Conservation (phyloP, 30 jellyfish, hydroid and myxozoan species). For the Catostylus mosaicus region DNA sequence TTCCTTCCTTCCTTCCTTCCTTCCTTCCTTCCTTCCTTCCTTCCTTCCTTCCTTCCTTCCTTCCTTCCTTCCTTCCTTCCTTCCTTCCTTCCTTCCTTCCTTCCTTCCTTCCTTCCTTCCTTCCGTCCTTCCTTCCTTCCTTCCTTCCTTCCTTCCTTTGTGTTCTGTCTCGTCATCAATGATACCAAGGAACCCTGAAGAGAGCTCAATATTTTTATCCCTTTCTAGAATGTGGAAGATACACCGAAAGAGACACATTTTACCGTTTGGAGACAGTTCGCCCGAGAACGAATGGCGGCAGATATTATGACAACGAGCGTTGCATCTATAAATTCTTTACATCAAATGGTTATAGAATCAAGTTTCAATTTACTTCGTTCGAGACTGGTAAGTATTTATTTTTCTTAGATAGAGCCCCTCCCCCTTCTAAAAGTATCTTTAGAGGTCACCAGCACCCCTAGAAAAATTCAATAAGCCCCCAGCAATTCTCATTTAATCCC, state of each 20-base stretch:
- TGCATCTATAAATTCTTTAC: background rate
- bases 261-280: too few relatives aligned
- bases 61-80: background rate
- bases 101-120: conserved; percentile 5
- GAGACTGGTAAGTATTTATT: background rate
- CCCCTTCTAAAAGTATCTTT: too few relatives aligned
- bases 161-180: background rate
- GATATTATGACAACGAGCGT: conserved; percentile 8
- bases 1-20: background rate
- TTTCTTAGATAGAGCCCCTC: too few relatives aligned
- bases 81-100: background rate
- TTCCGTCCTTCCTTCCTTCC: background rate
- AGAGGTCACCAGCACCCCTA: too few relatives aligned
- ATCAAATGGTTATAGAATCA: conserved; percentile 1
- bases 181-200: too few relatives aligned
- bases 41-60: background rate
- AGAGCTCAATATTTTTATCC: too few relatives aligned
- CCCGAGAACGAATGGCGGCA: background rate
- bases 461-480: too few relatives aligned
- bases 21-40: background rate
- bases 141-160: conserved; percentile 4
- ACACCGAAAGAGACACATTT: too few relatives aligned
- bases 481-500: too few relatives aligned
- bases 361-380: background rate
- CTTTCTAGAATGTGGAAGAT: too few relatives aligned